phyloP scores from a whole-genome alignment of 2,888 invertebrate genomes.

The Elysia crispata region DNA sequence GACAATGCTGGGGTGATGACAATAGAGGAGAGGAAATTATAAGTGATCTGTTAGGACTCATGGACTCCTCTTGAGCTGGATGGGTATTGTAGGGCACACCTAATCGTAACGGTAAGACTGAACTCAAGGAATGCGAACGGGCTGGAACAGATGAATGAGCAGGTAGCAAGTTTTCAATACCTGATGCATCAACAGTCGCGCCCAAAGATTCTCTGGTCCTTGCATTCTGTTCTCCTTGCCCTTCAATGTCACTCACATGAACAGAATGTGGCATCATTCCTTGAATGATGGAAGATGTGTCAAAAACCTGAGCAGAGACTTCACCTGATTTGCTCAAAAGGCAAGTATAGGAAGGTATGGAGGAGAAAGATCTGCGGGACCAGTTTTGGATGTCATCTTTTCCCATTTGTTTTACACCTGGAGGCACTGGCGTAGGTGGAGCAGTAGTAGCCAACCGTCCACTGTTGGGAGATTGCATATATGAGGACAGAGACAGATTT shows the following conservation, averaged over 20 bases:
- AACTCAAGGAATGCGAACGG: conserved; percentile 43
- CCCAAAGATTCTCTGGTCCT: too few species aligned
- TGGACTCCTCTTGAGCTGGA: neutral
- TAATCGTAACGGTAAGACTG: conserved; percentile 27
- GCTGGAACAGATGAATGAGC: conserved; percentile 30
- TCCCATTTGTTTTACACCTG: neutral
- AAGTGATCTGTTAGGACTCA: too few species aligned
- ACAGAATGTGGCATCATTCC: conserved; percentile 33
- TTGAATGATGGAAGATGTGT: conserved; percentile 42
- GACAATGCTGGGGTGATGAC: too few species aligned
- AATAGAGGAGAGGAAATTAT: too few species aligned
- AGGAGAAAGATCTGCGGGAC: conserved; percentile 46
- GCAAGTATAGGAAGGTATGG: conserved; percentile 48
- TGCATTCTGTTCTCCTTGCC: neutral
- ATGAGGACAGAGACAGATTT: neutral
- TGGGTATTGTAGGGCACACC: conserved; percentile 38
- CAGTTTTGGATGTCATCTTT: conserved; percentile 10
- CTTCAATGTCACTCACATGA: neutral
- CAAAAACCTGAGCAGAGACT: conserved; percentile 43
- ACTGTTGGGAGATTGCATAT: neutral
- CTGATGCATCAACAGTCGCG: too few species aligned
- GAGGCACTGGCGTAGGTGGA: neutral
- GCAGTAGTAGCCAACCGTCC: neutral
- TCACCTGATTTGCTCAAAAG: conserved; percentile 47
- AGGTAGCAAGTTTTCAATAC: neutral